These are phyloP conservation scores for Agrilus cyanescens DNA, from an alignment of 2,888 invertebrate species.

Conservation along the genomic window DNA sequence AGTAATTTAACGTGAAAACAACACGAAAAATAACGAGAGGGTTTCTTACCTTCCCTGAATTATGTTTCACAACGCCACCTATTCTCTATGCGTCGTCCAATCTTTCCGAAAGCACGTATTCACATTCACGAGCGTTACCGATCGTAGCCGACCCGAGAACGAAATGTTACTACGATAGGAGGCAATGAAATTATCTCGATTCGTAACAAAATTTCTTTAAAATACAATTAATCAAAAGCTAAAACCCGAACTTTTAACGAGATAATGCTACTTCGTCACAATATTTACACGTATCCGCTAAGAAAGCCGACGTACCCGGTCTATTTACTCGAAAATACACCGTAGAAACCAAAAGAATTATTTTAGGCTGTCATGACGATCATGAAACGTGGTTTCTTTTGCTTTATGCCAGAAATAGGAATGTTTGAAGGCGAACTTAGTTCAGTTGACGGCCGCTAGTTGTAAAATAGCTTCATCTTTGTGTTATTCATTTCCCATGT, in stretches of 20 bases:
- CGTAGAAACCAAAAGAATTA: conserved; percentile 31
- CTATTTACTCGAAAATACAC: conserved; percentile 12
- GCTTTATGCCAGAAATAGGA: conserved; percentile 28
- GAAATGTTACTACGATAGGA: conserved; percentile 29
- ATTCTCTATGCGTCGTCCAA: conserved; percentile 35
- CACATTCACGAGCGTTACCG: conserved; percentile 28
- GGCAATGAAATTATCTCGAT: conserved; percentile 27
- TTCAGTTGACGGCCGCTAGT: conserved; percentile 30
- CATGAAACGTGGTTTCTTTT: conserved; percentile 28
- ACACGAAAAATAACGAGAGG: conserved; percentile 31
- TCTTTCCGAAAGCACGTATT: conserved; percentile 38
- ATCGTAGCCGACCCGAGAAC: conserved; percentile 25
- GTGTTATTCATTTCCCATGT: conserved; percentile 32
- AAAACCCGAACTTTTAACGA: conserved; percentile 10
- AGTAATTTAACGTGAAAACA: conserved; percentile 16
- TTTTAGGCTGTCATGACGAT: conserved; percentile 31
- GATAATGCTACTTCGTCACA: conserved; percentile 6
- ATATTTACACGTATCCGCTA: conserved; percentile 4
- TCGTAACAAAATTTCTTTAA: conserved; percentile 18
- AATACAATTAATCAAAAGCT: conserved; percentile 8
- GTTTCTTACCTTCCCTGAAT: conserved; percentile 38
- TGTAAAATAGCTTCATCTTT: conserved; percentile 26
- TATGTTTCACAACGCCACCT: conserved; percentile 36
- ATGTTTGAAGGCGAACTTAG: conserved; percentile 25
- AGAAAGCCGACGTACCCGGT: neutral